Base-by-base conservation (phyloP, 1,140 invertebrate genomes). In the Macrobrachium nipponense region DNA sequence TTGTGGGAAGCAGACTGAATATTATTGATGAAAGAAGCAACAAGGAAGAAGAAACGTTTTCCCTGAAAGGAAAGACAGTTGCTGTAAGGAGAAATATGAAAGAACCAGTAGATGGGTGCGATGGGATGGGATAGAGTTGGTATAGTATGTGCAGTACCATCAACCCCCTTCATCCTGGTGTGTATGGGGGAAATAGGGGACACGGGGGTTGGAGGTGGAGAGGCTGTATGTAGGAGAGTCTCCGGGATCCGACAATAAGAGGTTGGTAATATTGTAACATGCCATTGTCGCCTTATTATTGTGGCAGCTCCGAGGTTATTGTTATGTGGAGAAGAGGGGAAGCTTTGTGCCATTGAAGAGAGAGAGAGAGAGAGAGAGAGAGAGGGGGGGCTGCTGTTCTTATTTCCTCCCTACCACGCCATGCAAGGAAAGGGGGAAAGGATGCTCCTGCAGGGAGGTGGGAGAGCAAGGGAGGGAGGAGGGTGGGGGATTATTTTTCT, bases 221-320 rank as follows among this genome's bases (percentile, higher is more conserved):
- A 27, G 68, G 18, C 27, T 43, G 23, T 43, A 43, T 14, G 68
- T 11, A 43, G 17, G 68, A 72, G 20, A 72, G 20, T 15, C 27
- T 10, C 27, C 14, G 5, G 17, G n/a, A 27, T 11, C 15, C 12
- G 36, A 44, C 70, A 76, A 76, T 76, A 76, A 76, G 18, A 51
- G 6, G 20, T 20, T 44, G 44, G 59, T 76, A 20, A 76, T 73
- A 73, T 73, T 76, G 73, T 76, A 58, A 76, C 73, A 76, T 76
- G 44, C 73, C 36, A 76, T 76, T 43, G 44, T 76, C 44, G 44
- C 73, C 73, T 12, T 76, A 76, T 76, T 36, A 73, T 76, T 51
- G 73, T 58, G 73, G 73, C 23, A 44, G 43, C 12, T 18, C n/a
- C 2, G 36, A 27, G 70, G 27, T 36, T n/a, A 27, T 15, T 36